Evolutionary conservation across 2,113 vertebrate species (phyloP).

Genomic region (Deroptyus accipitrinus): DNA sequence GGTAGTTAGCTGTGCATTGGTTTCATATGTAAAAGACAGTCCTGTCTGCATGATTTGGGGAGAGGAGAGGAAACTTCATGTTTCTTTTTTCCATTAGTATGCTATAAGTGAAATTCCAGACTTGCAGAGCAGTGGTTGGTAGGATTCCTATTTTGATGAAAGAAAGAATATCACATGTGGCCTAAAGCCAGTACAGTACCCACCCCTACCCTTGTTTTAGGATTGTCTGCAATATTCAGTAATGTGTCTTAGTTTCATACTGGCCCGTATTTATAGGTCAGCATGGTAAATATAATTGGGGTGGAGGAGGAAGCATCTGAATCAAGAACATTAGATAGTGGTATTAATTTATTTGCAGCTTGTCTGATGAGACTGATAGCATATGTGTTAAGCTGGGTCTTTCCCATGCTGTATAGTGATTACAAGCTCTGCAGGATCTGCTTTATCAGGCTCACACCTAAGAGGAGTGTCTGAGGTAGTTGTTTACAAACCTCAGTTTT

Average conservation of each 20-base stretch:
- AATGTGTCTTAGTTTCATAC: background rate
- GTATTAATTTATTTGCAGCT: background rate
- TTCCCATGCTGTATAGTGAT: rapidly evolving
- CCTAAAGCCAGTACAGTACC: background rate
- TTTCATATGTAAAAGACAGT: background rate
- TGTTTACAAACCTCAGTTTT: background rate
- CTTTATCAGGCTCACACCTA: background rate
- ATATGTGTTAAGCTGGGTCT: background rate
- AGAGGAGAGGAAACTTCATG: background rate
- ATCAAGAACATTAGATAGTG: background rate
- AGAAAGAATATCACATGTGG: background rate
- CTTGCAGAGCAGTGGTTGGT: background rate
- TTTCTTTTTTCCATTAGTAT: background rate
- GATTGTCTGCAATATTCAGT: background rate
- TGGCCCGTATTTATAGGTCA: background rate
- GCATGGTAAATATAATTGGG: background rate
- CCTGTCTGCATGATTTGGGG: rapidly evolving
- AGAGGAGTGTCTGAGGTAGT: background rate
- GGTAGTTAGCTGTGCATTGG: background rate
- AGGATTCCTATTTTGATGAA: background rate
- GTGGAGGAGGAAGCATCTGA: background rate
- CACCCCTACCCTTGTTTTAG: background rate
- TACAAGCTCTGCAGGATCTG: background rate
- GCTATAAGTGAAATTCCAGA: background rate
- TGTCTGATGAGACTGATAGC: background rate